Evolutionary conservation across 1,140 invertebrate species (phyloP).

Genomic region (Calycopis cecrops): DNA sequence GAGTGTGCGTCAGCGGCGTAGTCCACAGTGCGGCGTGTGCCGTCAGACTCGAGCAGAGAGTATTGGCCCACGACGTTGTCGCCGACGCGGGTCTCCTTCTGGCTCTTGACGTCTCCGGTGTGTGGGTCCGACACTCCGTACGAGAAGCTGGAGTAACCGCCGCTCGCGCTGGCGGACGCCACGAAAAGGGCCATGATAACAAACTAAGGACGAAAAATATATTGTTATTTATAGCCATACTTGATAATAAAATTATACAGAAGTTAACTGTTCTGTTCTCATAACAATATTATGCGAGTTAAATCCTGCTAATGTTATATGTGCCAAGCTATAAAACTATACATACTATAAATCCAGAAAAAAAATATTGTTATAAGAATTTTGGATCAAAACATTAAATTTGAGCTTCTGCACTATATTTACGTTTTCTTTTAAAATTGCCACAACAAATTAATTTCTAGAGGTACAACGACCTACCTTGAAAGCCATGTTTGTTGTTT

Average conservation of each 20-base stretch:
- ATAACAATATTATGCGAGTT: not conserved
- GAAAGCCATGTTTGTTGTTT: conserved; percentile 6
- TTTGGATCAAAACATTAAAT: too few relatives aligned
- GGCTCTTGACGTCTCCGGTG: conserved; percentile 73
- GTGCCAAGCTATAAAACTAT: too few relatives aligned
- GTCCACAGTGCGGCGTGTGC: conserved; percentile 65
- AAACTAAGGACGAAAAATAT: conserved; percentile 32
- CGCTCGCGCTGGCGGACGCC: conserved; percentile 39
- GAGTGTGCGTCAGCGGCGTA: conserved; percentile 58
- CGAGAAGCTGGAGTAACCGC: conserved; percentile 43
- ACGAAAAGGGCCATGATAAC: conserved; percentile 34
- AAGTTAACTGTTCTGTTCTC: too few relatives aligned
- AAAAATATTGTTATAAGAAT: too few relatives aligned
- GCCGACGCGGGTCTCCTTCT: conserved; percentile 69
- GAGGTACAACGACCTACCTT: too few relatives aligned
- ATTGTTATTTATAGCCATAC: too few relatives aligned
- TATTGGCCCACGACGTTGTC: conserved; percentile 75
- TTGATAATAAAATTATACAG: too few relatives aligned
- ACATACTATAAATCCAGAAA: too few relatives aligned
- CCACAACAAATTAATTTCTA: too few relatives aligned
- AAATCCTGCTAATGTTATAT: too few relatives aligned
- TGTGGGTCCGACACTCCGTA: conserved; percentile 67
- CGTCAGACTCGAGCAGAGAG: conserved; percentile 66
- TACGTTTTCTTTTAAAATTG: too few relatives aligned
- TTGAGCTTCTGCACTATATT: too few relatives aligned